A percentile compares a stretch with the other conserved stretches of the same genome.
phyloP scores from a whole-genome alignment of 2,888 invertebrate genomes.

The Aphodius granarius region DNA sequence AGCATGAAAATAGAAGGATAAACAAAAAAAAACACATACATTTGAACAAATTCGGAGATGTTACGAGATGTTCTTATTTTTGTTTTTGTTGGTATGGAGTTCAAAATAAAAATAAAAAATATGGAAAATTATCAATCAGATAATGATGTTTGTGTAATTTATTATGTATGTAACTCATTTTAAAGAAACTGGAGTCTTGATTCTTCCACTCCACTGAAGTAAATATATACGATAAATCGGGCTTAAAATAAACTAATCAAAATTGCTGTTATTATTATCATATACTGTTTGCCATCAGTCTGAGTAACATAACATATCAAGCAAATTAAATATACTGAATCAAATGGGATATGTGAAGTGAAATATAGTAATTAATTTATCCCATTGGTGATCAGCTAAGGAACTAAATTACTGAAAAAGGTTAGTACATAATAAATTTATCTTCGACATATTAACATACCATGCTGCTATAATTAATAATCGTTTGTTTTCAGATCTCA shows the following conservation, averaged over 20 bases:
- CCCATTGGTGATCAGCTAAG: background rate
- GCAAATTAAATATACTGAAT: background rate
- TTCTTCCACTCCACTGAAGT: background rate
- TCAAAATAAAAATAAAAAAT: background rate
- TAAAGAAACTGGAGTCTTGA: background rate
- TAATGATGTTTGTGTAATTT: background rate
- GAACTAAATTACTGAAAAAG: background rate
- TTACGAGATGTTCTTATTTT: no score
- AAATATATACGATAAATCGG: background rate
- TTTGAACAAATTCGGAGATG: no score
- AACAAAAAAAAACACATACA: no score
- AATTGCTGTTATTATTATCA: background rate
- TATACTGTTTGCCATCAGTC: background rate
- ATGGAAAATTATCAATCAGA: background rate
- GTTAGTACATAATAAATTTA: background rate
- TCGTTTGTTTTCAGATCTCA: background rate
- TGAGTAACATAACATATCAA: background rate
- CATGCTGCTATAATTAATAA: background rate
- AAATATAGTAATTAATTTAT: background rate
- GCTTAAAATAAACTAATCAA: background rate
- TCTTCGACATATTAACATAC: no score
- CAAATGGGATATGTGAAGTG: background rate
- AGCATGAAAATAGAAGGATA: no score
- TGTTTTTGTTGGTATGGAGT: no score
- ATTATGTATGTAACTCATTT: background rate